Evolutionary conservation across 2,113 vertebrate genomes (phyloP), one percentile per base, ranked within the genome.

Genomic region (Psophia crepitans): DNA sequence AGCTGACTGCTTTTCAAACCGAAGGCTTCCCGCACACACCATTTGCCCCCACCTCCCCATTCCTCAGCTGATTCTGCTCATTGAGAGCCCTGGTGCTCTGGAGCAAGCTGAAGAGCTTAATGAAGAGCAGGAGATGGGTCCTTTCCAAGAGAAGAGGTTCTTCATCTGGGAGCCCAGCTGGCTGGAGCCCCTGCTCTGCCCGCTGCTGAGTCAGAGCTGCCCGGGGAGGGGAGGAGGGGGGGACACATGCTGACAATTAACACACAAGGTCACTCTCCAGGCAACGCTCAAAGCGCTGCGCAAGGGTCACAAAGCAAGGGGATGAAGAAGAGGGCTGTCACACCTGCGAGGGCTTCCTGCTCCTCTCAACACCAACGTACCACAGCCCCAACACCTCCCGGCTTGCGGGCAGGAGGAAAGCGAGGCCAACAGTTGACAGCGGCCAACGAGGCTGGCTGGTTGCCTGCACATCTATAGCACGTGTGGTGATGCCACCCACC

Each of bases 331-430:
- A 46, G 32, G 64, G 39, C 69, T 81, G 43, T 4, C 81, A 43
- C 84, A 39, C 27, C 71, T 82, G 61, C 71, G 2, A 37, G 80
- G 53, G 44, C 66, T 80, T 23, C 35, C 70, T 8, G 8, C 32
- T n/a, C 41, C 37, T 27, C 61, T 26, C 2, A 0, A 13, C 14
- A 22, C 43, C 30, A 5, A 22, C 0, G 2, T 43, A 39, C 22
- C 57, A 18, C 0, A 2, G 48, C 32, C 51, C 75, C 60, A 58
- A 64, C 51, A 37, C 26, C 60, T 44, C 49, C 70, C 4, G 1
- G 27, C 78, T n/a, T 6, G 0, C 1, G 0, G 80, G 74, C 61
- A 44, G 22, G 21, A 60, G 16, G 39, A 49, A 51, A 12, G 49
- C 10, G 7, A 17, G 37, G 57, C 51, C 39, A 53, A 61, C 15